These are phyloP conservation scores for Gryllus longicercus DNA, from an alignment of 2,888 invertebrate species.

Conservation along the genomic window DNA sequence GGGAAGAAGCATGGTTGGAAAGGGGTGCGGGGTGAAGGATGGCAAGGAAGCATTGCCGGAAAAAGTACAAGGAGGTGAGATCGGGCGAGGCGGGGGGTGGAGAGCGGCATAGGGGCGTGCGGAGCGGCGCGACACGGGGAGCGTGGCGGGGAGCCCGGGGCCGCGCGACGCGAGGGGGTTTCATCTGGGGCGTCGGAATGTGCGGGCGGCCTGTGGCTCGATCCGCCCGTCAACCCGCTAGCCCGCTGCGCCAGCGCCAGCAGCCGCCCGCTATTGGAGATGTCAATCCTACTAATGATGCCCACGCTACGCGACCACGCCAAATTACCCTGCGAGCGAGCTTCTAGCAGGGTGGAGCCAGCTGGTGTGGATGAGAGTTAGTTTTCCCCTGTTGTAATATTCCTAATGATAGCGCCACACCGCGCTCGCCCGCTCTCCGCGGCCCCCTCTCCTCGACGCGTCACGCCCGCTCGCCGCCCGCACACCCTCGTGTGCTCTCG, in stretches of 20 bases:
- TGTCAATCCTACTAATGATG: constrained; percentile 54
- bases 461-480: not conserved
- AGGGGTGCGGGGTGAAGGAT: too few relatives aligned
- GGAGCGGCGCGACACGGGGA: not conserved
- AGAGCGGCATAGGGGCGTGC: not conserved
- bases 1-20: too few relatives aligned
- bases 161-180: not conserved
- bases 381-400: constrained; percentile 45
- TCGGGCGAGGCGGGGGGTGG: not conserved
- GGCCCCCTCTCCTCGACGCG: not conserved
- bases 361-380: constrained; percentile 50
- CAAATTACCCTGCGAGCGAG: constrained; percentile 46
- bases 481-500: not conserved
- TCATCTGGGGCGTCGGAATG: constrained; percentile 19
- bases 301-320: constrained; percentile 47
- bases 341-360: constrained; percentile 45
- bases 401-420: constrained; percentile 38
- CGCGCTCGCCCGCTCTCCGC: constrained; percentile 23
- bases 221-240: constrained; percentile 17
- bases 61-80: not conserved
- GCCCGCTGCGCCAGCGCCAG: not conserved
- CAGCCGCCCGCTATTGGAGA: constrained; percentile 40
- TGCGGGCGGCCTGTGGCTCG: constrained; percentile 21
- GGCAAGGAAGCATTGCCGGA: too few relatives aligned
- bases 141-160: not conserved